Evolutionary conservation across 2,888 invertebrate genomes (phyloP), one percentile per base, ranked within the genome.

Genomic region (Dusona sp.): DNA sequence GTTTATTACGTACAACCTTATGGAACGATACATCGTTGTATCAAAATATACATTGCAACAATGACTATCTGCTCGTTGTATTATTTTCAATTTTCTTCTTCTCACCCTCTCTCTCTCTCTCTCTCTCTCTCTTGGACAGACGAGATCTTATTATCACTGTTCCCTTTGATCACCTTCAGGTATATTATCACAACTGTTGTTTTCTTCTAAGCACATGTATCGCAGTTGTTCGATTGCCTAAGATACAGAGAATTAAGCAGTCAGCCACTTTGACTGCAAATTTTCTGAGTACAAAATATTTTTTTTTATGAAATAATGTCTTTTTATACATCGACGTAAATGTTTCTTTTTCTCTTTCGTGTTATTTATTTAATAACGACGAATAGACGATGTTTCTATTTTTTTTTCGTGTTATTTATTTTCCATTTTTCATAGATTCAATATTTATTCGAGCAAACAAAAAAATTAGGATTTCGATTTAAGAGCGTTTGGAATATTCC

Each of bases 121-220:
- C 75, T 75, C 33, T 61, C 65, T 64, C 61, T 42, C 79, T 45
- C 33, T 25, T 25, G 16, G 38, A n/a, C n/a, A 36, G 79, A 54
- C 42, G 42, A 74, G 51, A 70, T 74, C 79, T 85, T 78, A 79
- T 85, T 79, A 85, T 81, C 67, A 78, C 74, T 82, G 61, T 67
- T 74, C 57, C 42, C 61, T 68, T 48, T 65, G 65, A 81, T 82
- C 79, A 42, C 73, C 67, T 78, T 42, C 19, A 33, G 61, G 54
- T 67, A 67, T 51, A 83, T 79, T 79, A 79, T 73, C 42, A 29
- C 68, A 68, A 54, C 54, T 54, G 64, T 61, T 65, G 22, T 72
- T 73, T 73, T 67, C 48, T 72, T 57, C 13, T 42, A 73, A 79
- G 42, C 73, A 25, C 65, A 57, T 78, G 73, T 67, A 83, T 78